Evolutionary conservation across 2,797 vertebrate genomes (phyloP), one percentile per base, ranked within the genome.

Genomic region (Bradypodion ventrale): DNA sequence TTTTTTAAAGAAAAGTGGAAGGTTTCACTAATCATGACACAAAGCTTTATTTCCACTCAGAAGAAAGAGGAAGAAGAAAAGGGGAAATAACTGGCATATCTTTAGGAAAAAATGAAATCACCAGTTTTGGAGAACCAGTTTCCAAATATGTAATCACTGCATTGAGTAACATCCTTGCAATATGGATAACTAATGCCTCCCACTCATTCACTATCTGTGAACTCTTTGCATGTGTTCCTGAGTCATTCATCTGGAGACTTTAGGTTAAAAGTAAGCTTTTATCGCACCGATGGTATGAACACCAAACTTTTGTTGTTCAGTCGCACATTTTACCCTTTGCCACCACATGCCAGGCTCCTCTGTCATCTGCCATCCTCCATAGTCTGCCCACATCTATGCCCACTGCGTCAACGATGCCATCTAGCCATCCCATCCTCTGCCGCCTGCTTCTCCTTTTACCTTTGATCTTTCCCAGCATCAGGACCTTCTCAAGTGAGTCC

Each of bases 121-220:
- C 70, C 80, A 75, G 68, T 84, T 69, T 35, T 75, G 73, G 75
- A 16, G 69, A 46, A 84, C 73, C 69, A 69, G 83, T 91, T 91
- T 88, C 72, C 70, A 56, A 46, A 62, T 0, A 1, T 25, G 35
- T 23, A 83, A 19, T 82, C 29, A 66, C 66, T 87, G 83, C 84
- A 86, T 27, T 27, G n/a, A 63, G n/a, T 9, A 0, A 8, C 0
- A 3, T 13, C 10, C 63, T 76, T 90, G 81, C 75, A 82, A 59
- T 74, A 66, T 66, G 89, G 90, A 91, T 65, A 68, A 40, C 89
- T 66, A 52, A 88, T 92, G 84, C 83, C 5, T 46, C 87, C 85
- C 72, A 0, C 0, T 87, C 91, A 82, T 32, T 35, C 44, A 69
- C 21, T 40, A 56, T 23, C 70, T 66, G 21, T 75, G 32, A 13